Base-by-base conservation (phyloP, 2,113 vertebrate genomes). In the Vulpes lagopus region DNA sequence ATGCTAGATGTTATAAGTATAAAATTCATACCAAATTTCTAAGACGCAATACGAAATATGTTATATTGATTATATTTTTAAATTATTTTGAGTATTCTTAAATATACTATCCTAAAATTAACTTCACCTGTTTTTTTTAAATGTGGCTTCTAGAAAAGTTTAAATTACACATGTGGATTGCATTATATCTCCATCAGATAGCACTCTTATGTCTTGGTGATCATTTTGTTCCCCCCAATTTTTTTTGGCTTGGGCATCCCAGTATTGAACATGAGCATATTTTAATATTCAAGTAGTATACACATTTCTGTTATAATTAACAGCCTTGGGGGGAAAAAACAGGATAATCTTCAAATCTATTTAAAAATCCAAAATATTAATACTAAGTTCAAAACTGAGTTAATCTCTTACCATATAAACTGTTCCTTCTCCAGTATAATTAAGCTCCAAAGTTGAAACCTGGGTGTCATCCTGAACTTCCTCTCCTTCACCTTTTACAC, bases 271-370 rank as follows among this genome's bases (percentile, higher is more conserved):
- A 69, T 71, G 51, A 87, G n/a, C 22, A 35, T 93, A 89, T 51
- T 83, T 97, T 95, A 86, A 82, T 97, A 87, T 20, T 97, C 43
- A 94, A 82, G 76, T 73, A 67, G 4, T 93, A 67, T 69, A 62
- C 1, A 76, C 10, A 49, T 62, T 93, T 85, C 30, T 95, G 8
- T 73, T 87, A 65, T 9, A 95, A 67, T 96, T 79, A 60, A 86
- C 73, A 91, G 30, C 5, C 49, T 85, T 82, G 76, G 10, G 65
- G 60, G 71, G 38, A 73, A 62, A 65, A n/a, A 35, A 5, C 3
- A 91, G 32, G 23, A 19, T 94, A 79, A 49, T 90, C 30, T 91
- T 95, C 27, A 95, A 64, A 53, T 87, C 43, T 94, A 2, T 85
- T 64, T 85, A 84, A 16, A 57, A 83, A 89, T 73, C 49, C 10